Evolutionary conservation across 2,797 vertebrate species (phyloP).

Genomic region (Thalassophryne amazonica): DNA sequence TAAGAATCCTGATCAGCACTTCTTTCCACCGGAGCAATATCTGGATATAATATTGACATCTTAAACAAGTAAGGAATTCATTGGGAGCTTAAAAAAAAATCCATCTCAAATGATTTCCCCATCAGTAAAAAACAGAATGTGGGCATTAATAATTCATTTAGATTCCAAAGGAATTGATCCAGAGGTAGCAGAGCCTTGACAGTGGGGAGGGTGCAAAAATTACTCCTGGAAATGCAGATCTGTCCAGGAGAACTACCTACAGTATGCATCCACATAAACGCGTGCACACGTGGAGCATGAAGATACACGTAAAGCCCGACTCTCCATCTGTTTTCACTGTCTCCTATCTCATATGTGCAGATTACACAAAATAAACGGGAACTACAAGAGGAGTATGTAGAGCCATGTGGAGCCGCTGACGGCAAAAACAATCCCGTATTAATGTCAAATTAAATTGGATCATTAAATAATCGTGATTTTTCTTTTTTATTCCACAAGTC

Average conservation of each 20-base stretch:
- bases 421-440: conserved; percentile 11
- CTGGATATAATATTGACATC: conserved; percentile 68
- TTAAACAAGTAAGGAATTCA: conserved; percentile 74
- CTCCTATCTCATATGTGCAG: background rate
- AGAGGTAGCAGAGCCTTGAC: conserved; percentile 38
- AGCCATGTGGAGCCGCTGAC: conserved; percentile 6
- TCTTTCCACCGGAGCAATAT: conserved; percentile 42
- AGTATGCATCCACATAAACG: background rate
- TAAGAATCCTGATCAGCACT: conserved; percentile 46
- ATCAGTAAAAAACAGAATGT: conserved; percentile 73
- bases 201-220: conserved; percentile 25
- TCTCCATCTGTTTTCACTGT: background rate
- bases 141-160: conserved; percentile 78
- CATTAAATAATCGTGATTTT: conserved; percentile 25
- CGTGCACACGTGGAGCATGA: background rate
- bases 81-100: conserved; percentile 56
- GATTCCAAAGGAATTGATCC: conserved; percentile 72
- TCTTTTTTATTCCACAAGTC: conserved; percentile 18
- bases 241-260: conserved; percentile 2
- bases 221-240: conserved; percentile 24
- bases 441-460: conserved; percentile 31
- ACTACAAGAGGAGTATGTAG: background rate
- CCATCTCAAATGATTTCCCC: conserved; percentile 74
- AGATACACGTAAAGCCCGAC: background rate
- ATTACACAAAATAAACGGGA: background rate